Evolutionary conservation across 1,140 invertebrate genomes (phyloP), one percentile per base, ranked within the genome.

Genomic region (Caenorhabditis latens): DNA sequence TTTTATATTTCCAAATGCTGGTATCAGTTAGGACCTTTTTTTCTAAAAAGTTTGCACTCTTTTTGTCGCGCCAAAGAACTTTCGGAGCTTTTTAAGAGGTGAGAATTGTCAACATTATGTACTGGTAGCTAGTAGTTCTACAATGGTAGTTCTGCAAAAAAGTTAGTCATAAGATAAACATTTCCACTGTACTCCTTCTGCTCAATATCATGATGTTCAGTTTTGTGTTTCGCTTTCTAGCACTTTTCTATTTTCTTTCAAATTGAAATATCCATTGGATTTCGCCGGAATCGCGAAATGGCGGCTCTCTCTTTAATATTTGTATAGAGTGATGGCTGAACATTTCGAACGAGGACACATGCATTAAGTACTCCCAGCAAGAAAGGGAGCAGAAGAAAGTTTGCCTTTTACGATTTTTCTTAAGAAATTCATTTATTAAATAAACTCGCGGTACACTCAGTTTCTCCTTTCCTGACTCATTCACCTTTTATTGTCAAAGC

Each of bases 341-440:
- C 71, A 79, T 79, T 79, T 79, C 46, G n/a, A 71, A 71, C 42
- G 61, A 63, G 61, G 53, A 79, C 71, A 46, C 71, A 79, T 79
- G 71, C 71, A 79, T 79, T 79, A 79, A 24, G 71, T 50, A 79
- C 40, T 50, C 65, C 0, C 42, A 46, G 43, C 65, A 71, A 71
- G 19, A 71, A 42, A 19, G 11, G 40, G 9, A 79, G 46, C 71
- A 79, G 53, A 50, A 50, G 42, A 79, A 53, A 79, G 71, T 79
- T 79, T 79, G 71, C 71, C 71, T 79, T 79, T 79, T 79, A 79
- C 71, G 46, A 53, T 79, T 19, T 79, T 32, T 24, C 71, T 21
- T 11, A 9, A 48, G 71, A 79, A 71, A 19, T 24, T 79, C 24
- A 32, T 32, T 50, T 32, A 50, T 79, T 79, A 79, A 79, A 79